Evolutionary conservation across 2,113 vertebrate genomes (phyloP).

Genomic region (Daubentonia madagascariensis): DNA sequence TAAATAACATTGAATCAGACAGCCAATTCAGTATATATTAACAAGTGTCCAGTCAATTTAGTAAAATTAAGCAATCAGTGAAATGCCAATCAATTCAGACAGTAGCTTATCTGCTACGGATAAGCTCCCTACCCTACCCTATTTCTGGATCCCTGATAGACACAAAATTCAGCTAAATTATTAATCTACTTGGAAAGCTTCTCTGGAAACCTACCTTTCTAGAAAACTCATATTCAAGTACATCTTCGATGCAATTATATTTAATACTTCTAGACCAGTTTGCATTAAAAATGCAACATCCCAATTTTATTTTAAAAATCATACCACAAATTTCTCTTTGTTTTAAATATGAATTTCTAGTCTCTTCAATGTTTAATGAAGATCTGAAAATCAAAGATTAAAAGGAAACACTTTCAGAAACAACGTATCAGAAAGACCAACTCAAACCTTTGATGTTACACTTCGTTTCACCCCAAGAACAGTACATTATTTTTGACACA

Average conservation of each 20-base stretch:
- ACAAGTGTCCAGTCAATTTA: background rate
- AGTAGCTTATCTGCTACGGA: background rate
- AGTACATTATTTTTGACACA: constrained; percentile 62
- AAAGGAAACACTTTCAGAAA: constrained; percentile 58
- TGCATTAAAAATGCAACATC: constrained; percentile 53
- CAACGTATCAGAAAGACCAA: constrained; percentile 59
- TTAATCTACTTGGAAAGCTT: background rate
- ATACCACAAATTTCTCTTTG: constrained; percentile 42
- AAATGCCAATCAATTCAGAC: background rate
- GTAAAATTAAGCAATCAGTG: constrained; percentile 17
- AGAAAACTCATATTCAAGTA: constrained; percentile 8
- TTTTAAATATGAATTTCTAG: constrained; percentile 66
- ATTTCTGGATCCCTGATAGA: background rate
- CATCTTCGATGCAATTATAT: background rate
- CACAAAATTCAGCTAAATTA: background rate
- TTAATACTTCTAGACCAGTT: constrained; percentile 31
- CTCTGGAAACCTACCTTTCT: background rate
- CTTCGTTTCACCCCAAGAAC: constrained; percentile 45
- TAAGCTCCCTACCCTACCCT: background rate
- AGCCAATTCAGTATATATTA: constrained; percentile 30
- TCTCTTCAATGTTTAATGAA: constrained; percentile 66
- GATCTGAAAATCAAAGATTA: constrained; percentile 56
- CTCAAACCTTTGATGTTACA: constrained; percentile 67
- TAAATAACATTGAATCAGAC: background rate
- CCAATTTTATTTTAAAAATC: constrained; percentile 43